Conservation (phyloP, 2,113 vertebrate genomes). For the Cynocephalus volans region DNA sequence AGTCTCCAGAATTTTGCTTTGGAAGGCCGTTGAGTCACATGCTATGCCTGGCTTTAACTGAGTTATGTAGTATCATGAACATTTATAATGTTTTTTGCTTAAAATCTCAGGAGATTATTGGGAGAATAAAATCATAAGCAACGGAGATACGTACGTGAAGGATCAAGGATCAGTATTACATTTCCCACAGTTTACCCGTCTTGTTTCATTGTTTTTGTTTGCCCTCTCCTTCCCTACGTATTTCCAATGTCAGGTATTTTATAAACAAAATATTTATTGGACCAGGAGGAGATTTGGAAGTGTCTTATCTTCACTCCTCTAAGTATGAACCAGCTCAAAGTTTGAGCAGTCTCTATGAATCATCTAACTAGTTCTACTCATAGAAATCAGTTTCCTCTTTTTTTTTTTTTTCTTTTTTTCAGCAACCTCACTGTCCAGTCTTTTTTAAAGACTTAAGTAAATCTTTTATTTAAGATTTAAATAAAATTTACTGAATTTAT, state of each 20-base stretch:
- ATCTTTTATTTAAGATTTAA: background rate
- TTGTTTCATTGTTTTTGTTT: background rate
- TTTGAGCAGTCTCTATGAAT: background rate
- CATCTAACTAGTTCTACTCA: background rate
- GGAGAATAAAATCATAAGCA: slow-evolving; percentile 23
- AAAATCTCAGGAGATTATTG: background rate
- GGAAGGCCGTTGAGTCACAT: background rate
- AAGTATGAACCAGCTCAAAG: background rate
- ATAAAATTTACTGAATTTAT: slow-evolving; percentile 48
- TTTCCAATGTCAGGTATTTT: background rate
- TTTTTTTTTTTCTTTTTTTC: background rate
- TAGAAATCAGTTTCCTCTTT: background rate
- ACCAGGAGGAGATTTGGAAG: background rate
- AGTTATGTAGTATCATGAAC: background rate
- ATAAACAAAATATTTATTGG: background rate
- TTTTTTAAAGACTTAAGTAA: too few relatives aligned
- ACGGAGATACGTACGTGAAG: background rate
- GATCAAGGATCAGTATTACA: background rate
- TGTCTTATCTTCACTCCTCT: background rate
- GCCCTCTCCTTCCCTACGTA: fast-evolving
- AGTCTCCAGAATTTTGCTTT: background rate
- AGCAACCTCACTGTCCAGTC: background rate
- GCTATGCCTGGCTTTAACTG: background rate
- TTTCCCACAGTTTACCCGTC: background rate
- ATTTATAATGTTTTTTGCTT: background rate